Evolutionary conservation across 2,888 invertebrate genomes (phyloP), one percentile per base, ranked within the genome.

Genomic region (Orthonevra nobilis): DNA sequence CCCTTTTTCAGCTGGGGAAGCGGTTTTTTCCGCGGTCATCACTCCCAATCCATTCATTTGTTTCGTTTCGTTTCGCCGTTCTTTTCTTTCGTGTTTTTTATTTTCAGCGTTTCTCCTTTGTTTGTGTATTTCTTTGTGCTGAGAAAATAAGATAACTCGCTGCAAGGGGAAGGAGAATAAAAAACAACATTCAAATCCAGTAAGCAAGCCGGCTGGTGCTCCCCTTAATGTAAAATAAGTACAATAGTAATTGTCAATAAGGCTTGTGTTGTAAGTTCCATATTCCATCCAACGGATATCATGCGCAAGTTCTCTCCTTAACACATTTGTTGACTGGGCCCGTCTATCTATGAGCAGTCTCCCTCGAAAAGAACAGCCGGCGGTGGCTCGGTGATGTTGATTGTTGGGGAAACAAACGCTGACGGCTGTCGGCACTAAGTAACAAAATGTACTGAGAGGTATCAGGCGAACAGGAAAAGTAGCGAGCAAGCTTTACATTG

Each of bases 401-500:
- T n/a, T n/a, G n/a, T n/a, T 64, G 52, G 64, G 60, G 74, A 81
- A 73, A 81, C 82, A n/a, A n/a, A n/a, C n/a, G n/a, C n/a, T n/a
- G n/a, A n/a, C n/a, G n/a, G 74, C 73, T 58, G 77, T 81, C 68
- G 82, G 75, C 82, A 83, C 82, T 86, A 87, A 87, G 88, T 88
- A 87, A 87, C 87, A 87, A 86, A 86, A 85, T 87, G 88, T 88
- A 88, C 88, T 88, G 88, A 88, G 87, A 83, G 84, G 82, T 84
- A 87, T 84, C 87, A 88, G 88, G 88, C 86, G 84, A 82, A 14
- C 89, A 88, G 89, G 74, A 74, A 70, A 20, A 40, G 42, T 50
- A 83, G 84, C 70, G 83, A 73, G 82, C 73, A 75, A 85, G 83
- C 84, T 86, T 88, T 88, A 88, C 88, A 88, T 85, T 86, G 86